Percentiles rank a stretch among this genome's conserved stretches.
Conservation (phyloP, 1,140 invertebrate species). For the Eciton burchellii region DNA sequence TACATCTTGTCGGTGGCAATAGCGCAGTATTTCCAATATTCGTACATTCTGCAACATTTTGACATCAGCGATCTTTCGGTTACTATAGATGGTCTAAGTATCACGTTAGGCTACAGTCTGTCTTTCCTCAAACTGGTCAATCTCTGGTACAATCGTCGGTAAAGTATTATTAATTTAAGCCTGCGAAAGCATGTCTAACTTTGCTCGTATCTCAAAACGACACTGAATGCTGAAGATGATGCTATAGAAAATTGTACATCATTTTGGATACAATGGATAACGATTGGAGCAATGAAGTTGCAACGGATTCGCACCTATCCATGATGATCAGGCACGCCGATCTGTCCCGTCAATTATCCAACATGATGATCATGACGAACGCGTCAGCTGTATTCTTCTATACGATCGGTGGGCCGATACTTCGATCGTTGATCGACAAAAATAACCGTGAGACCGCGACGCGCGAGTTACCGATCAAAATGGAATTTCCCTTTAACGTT, state of each 20-base stretch:
- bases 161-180: slow-evolving; percentile 22
- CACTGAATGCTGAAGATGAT: neutral
- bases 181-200: slow-evolving; percentile 6
- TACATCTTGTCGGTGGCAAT: slow-evolving; percentile 40
- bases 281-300: slow-evolving; percentile 31
- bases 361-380: slow-evolving; percentile 38
- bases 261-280: slow-evolving; percentile 47
- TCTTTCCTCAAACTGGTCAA: slow-evolving; percentile 60
- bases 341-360: slow-evolving; percentile 47
- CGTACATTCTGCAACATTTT: slow-evolving; percentile 45
- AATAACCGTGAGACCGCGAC: neutral
- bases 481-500: slow-evolving; percentile 63
- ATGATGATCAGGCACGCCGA: slow-evolving; percentile 48
- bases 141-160: slow-evolving; percentile 64
- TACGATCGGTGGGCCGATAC: slow-evolving; percentile 23
- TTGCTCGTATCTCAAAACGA: neutral
- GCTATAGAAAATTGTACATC: slow-evolving; percentile 35
- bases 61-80: slow-evolving; percentile 33
- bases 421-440: slow-evolving; percentile 28
- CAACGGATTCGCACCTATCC: slow-evolving; percentile 12
- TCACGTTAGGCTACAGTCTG: slow-evolving; percentile 60
- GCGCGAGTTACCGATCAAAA: slow-evolving; percentile 57
- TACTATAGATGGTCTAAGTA: slow-evolving; percentile 53
- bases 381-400: slow-evolving; percentile 38
- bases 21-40: slow-evolving; percentile 55